Base-by-base conservation (phyloP, 1,140 invertebrate genomes). In the Atopsyche davidsoni region DNA sequence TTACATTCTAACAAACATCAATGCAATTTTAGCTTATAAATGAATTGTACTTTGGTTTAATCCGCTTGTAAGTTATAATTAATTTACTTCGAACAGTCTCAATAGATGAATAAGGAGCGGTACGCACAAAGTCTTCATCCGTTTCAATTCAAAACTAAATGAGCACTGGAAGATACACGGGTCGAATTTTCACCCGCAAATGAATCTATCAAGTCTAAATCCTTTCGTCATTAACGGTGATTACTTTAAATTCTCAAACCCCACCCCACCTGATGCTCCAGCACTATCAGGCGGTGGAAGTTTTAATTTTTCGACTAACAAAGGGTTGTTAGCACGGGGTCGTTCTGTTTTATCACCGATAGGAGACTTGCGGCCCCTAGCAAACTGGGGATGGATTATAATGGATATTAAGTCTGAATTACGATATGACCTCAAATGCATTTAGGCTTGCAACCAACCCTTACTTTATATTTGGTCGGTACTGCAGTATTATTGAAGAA, bases 391-490 rank as follows among this genome's bases (percentile, higher is more conserved):
- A 41, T 22, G 43, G 56, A 58, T 58, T 58, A 58, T 58, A 58
- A 58, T 51, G 56, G 56, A 58, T 58, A 58, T 58, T 58, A 58
- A 58, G 56, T 51, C 52, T 58, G 46, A 58, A 51, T 58, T 58
- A 58, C 56, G 56, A 58, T 58, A 58, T 58, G 56, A 55, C 52
- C 56, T 58, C 56, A 50, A 55, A 55, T 51, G 52, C 49, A 52
- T 44, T 52, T 57, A 56, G 50, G 49, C 41, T n/a, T n/a, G n/a
- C n/a, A n/a, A n/a, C n/a, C n/a, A n/a, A n/a, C n/a, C n/a, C n/a
- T n/a, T n/a, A n/a, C n/a, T n/a, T n/a, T n/a, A n/a, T n/a, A n/a
- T n/a, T n/a, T n/a, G n/a, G n/a, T n/a, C n/a, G n/a, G n/a, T n/a
- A n/a, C n/a, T n/a, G n/a, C n/a, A n/a, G n/a, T n/a, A n/a, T n/a